Conservation (phyloP, 1,140 invertebrate genomes). For the Papilio dardanus region DNA sequence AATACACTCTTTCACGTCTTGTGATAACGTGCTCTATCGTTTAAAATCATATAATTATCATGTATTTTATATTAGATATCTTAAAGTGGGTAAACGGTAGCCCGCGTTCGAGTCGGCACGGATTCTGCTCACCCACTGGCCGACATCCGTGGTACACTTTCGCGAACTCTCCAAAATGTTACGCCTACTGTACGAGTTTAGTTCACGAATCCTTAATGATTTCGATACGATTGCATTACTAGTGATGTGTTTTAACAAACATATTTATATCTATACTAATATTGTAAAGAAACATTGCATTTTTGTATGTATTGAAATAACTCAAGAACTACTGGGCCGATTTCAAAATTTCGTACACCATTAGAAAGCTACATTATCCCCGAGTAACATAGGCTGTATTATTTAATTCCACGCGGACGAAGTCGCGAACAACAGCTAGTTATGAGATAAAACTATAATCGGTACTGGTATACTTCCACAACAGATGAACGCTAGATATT, state of each 20-base stretch:
- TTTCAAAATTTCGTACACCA: too few species aligned
- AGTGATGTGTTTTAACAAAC: neutral
- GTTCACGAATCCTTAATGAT: neutral
- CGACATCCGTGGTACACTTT: slow-evolving; percentile 53
- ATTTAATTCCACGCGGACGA: too few species aligned
- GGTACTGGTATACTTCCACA: too few species aligned
- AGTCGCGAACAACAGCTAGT: too few species aligned
- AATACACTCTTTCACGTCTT: slow-evolving; percentile 3
- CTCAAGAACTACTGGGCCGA: too few species aligned
- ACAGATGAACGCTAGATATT: too few species aligned
- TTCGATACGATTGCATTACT: neutral
- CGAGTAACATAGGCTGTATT: too few species aligned
- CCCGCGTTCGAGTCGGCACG: slow-evolving; percentile 29
- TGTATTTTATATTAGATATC: slow-evolving; percentile 18
- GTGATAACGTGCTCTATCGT: neutral
- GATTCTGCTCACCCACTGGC: slow-evolving; percentile 60
- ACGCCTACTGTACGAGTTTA: slow-evolving; percentile 22
- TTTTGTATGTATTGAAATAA: too few species aligned
- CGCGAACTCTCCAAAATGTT: slow-evolving; percentile 41
- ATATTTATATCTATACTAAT: too few species aligned
- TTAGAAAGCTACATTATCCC: too few species aligned
- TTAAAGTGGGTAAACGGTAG: slow-evolving; percentile 26
- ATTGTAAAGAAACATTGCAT: too few species aligned
- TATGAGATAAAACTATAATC: too few species aligned
- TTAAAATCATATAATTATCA: slow-evolving; percentile 17